Percentiles rank a stretch among this genome's conserved stretches.
Evolutionary conservation across 2,888 invertebrate genomes (phyloP).

Genomic region (Stenolophus ochropezus): DNA sequence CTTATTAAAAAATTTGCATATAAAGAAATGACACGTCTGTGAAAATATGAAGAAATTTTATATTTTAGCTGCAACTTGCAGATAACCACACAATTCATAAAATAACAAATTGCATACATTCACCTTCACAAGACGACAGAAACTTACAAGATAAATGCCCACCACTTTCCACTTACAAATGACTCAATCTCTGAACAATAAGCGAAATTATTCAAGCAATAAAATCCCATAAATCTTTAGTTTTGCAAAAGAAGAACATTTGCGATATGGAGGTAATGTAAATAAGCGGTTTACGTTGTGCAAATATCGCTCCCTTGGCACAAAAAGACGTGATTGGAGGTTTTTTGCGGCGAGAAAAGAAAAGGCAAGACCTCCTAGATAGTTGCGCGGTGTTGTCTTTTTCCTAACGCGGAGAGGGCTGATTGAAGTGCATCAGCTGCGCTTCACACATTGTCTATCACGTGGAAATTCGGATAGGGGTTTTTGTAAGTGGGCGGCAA

Average conservation of each 20-base stretch:
- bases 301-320: slow-evolving; percentile 1
- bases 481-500: neutral
- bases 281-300: neutral
- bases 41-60: neutral
- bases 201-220: slow-evolving; percentile 17
- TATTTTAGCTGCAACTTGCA: neutral
- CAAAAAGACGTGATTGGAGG: neutral
- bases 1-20: neutral
- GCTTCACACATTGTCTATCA: slow-evolving; percentile 4
- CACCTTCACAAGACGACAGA: slow-evolving; percentile 1
- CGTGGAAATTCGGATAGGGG: neutral
- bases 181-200: slow-evolving; percentile 19
- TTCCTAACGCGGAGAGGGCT: slow-evolving; percentile 5
- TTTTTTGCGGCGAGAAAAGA: neutral
- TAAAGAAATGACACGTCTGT: neutral
- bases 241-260: slow-evolving; percentile 23
- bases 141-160: slow-evolving; percentile 20
- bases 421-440: slow-evolving; percentile 43
- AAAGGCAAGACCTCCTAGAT: slow-evolving; percentile 14
- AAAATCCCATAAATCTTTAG: slow-evolving; percentile 20
- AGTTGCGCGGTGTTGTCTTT: slow-evolving; percentile 4
- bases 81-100: slow-evolving; percentile 4
- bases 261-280: neutral
- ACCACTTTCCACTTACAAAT: slow-evolving; percentile 21
- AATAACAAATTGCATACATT: slow-evolving; percentile 22